Percentiles rank a stretch among this genome's conserved stretches.
Conservation (phyloP, 2,113 vertebrate species). For the Podiceps cristatus region DNA sequence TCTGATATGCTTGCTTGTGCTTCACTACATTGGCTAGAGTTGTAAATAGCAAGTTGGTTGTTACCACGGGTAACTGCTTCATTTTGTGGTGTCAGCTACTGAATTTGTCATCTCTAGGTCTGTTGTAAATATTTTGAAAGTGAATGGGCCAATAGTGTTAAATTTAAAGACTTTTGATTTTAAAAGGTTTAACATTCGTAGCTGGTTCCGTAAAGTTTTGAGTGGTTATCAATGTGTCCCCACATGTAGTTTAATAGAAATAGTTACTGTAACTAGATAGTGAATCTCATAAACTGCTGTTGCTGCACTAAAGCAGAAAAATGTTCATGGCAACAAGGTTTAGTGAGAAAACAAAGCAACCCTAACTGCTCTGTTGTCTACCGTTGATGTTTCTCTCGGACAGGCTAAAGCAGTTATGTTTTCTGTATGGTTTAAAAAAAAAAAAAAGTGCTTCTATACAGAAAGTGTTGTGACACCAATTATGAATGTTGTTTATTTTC, state of each 20-base stretch:
- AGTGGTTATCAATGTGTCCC: conserved; percentile 4
- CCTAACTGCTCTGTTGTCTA: conserved; percentile 39
- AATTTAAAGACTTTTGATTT: neutral
- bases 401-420: conserved; percentile 59
- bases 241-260: neutral
- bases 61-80: conserved; percentile 4
- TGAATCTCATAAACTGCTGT: conserved; percentile 43
- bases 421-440: conserved; percentile 57
- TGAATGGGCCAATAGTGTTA: neutral
- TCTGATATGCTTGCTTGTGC: conserved; percentile 23
- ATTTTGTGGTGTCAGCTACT: neutral
- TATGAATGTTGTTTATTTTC: conserved; percentile 75
- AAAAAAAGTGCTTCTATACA: conserved; percentile 71
- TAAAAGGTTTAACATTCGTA: neutral
- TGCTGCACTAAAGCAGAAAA: conserved; percentile 42
- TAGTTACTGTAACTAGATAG: neutral
- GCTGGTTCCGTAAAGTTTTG: neutral
- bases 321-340: conserved; percentile 30
- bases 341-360: conserved; percentile 57
- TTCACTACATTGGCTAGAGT: neutral
- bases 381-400: conserved; percentile 39
- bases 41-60: neutral
- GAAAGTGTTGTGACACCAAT: conserved; percentile 74
- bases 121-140: neutral
- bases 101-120: neutral